Base-by-base conservation (phyloP, 2,888 invertebrate genomes). In the Hydraecia micacea region DNA sequence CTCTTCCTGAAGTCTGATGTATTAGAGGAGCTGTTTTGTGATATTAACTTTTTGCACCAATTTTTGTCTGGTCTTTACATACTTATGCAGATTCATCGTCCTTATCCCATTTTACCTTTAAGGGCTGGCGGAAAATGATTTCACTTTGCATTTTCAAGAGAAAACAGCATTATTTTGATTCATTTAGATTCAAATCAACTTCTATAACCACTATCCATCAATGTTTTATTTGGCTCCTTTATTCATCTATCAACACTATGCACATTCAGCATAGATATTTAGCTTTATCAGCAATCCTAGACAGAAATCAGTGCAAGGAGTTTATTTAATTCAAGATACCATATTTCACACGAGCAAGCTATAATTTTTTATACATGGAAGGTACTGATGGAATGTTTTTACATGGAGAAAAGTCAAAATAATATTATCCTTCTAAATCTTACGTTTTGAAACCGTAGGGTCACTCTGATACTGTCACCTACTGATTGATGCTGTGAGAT, bases 271-370 rank as follows among this genome's bases (percentile, higher is more conserved):
- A 11, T 46, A 11, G 28, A n/a, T 18, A 6, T 18, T 18, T 49
- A 7, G 25, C 25, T 65, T 25, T 65, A 36, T 36, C 65, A 36
- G 67, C n/a, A 52, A 62, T 62, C 49, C 42, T 62, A 63, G 13
- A 25, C 62, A 15, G 11, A 60, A 78, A 69, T 55, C 58, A 60
- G 18, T 39, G 39, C 7, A 60, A 39, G 25, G 2, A 62, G 13
- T 67, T 66, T 58, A 49, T 75, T 55, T 52, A 75, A 60, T 32
- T 32, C 39, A 77, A 69, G 69, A 77, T 77, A 62, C 15, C 3
- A 2, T 62, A 13, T 32, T 3, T 49, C 18, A 18, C 49, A 49
- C 5, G 18, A 49, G 49, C 49, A 18, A 6, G 18, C 18, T 13
- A n/a, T n/a, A n/a, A n/a, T n/a, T n/a, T n/a, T n/a, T n/a, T n/a